Percentiles rank a stretch among this genome's conserved stretches.
phyloP scores from a whole-genome alignment of 2,797 vertebrate species.

The Sciurus carolinensis region DNA sequence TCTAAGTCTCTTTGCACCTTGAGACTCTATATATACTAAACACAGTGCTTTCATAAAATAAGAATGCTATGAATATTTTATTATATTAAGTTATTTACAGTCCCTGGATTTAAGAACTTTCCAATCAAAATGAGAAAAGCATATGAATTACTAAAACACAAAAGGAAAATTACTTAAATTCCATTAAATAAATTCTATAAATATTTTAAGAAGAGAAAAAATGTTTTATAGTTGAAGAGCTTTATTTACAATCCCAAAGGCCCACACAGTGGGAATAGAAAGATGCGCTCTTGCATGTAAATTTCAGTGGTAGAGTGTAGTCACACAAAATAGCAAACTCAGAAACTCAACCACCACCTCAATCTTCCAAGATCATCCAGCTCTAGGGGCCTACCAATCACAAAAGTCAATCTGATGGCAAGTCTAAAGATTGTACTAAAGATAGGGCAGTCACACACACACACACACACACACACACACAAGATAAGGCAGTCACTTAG shows the following conservation, averaged over 20 bases:
- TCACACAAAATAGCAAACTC: neutral
- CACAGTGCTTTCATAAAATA: constrained; percentile 1
- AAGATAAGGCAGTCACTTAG: too few relatives aligned
- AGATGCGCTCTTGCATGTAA: neutral
- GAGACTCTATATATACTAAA: neutral
- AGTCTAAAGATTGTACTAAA: neutral
- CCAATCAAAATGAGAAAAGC: constrained; percentile 20
- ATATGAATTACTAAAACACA: neutral
- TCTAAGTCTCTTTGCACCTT: neutral
- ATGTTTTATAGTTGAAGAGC: neutral
- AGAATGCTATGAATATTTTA: neutral
- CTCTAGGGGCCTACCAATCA: neutral
- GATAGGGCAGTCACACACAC: too few relatives aligned
- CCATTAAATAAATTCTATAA: neutral
- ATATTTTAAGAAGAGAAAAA: neutral
- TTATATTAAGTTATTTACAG: neutral
- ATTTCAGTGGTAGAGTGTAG: neutral
- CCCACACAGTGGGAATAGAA: neutral
- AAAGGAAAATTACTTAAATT: constrained; percentile 22
- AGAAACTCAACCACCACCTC: neutral
- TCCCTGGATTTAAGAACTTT: neutral
- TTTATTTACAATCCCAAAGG: neutral
- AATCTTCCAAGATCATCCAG: neutral
- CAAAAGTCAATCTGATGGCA: neutral
- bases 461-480: too few relatives aligned